Evolutionary conservation across 2,113 vertebrate genomes (phyloP).

Genomic region (Girardinichthys multiradiatus): DNA sequence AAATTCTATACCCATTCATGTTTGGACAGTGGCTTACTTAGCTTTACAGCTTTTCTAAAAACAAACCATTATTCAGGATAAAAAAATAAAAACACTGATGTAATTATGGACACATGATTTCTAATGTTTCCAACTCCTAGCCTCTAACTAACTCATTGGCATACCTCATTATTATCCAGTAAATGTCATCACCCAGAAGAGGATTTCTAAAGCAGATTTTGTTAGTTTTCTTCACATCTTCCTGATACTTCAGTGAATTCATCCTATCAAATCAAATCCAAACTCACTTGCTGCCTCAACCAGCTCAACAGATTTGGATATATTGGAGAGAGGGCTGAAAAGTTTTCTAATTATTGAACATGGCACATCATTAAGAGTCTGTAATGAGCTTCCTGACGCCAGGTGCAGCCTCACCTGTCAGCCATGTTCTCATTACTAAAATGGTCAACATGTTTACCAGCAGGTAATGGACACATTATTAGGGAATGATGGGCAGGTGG

Average conservation of each 20-base stretch:
- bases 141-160: conserved; percentile 6
- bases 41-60: neutral
- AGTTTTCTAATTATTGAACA: conserved; percentile 67
- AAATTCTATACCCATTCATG: too few relatives aligned
- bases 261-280: conserved; percentile 63
- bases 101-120: conserved; percentile 10
- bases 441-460: conserved; percentile 53
- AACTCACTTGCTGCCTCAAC: conserved; percentile 10
- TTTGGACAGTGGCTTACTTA: neutral
- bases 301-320: conserved; percentile 42
- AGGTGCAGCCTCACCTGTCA: conserved; percentile 70
- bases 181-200: conserved; percentile 34
- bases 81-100: neutral
- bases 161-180: conserved; percentile 25
- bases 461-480: conserved; percentile 62
- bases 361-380: conserved; percentile 56
- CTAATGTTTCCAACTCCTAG: conserved; percentile 3
- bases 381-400: conserved; percentile 65
- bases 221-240: conserved; percentile 38
- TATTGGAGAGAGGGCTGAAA: conserved; percentile 43
- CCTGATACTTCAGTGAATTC: conserved; percentile 10
- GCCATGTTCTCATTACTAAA: conserved; percentile 63
- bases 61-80: too few relatives aligned
- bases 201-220: conserved; percentile 17
- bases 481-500: conserved; percentile 58